These are phyloP conservation scores for Nephrotoma appendiculata DNA, from an alignment of 2,888 invertebrate species.

Conservation along the genomic window DNA sequence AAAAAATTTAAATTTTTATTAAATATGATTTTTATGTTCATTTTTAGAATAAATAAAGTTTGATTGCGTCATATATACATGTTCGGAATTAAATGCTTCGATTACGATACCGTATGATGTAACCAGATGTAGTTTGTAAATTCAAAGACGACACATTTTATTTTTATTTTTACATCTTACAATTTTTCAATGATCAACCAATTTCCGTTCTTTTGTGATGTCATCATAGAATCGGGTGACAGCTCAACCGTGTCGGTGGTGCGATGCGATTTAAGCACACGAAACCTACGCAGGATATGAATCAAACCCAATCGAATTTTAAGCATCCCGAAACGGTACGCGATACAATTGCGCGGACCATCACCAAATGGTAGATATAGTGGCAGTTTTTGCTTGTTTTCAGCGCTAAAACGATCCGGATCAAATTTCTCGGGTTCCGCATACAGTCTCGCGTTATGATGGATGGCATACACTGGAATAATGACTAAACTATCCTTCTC, in stretches of 20 bases:
- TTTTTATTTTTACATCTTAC: background rate
- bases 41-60: background rate
- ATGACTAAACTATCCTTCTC: conserved; percentile 19
- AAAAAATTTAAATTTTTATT: background rate
- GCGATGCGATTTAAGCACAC: background rate
- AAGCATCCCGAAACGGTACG: conserved; percentile 10
- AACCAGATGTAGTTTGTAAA: background rate
- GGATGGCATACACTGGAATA: conserved; percentile 26
- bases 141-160: background rate
- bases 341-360: conserved; percentile 12
- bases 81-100: too few species aligned
- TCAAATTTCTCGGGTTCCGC: conserved; percentile 32
- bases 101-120: background rate
- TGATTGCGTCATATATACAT: background rate
- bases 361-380: conserved; percentile 11
- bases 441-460: conserved; percentile 31
- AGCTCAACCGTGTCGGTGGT: background rate
- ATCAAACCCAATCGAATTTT: background rate
- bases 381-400: background rate
- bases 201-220: background rate
- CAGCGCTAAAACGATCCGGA: conserved; percentile 31
- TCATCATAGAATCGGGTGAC: background rate
- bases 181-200: background rate
- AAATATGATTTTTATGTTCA: background rate
- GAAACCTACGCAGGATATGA: background rate